phyloP scores from a whole-genome alignment of 2,797 vertebrate species.

The Eulemur mongoz region DNA sequence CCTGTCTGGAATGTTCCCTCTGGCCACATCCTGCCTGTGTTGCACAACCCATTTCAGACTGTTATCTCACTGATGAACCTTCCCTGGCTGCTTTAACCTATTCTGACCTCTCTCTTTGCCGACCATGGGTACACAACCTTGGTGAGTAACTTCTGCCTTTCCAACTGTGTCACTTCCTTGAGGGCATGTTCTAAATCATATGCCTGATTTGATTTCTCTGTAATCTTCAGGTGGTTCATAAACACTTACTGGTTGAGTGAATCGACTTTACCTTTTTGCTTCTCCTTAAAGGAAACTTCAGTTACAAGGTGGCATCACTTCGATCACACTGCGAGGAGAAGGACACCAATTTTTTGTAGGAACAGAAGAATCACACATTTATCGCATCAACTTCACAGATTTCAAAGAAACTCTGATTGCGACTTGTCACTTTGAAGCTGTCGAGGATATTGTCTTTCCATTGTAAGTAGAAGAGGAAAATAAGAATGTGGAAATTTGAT shows the following conservation, averaged over 20 bases:
- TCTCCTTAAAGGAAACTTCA: slow-evolving; percentile 86
- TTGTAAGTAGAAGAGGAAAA: slow-evolving; percentile 86
- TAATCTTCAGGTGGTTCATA: background rate
- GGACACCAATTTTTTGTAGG: slow-evolving; percentile 91
- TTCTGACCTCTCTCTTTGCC: background rate
- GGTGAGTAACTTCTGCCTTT: background rate
- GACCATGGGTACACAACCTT: background rate
- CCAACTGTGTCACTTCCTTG: background rate
- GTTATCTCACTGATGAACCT: background rate
- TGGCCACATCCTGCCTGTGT: background rate
- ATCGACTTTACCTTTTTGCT: slow-evolving; percentile 16
- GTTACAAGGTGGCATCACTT: slow-evolving; percentile 91
- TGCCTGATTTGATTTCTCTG: background rate
- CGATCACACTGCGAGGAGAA: slow-evolving; percentile 88
- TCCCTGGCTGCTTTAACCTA: background rate
- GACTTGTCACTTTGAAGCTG: slow-evolving; percentile 88
- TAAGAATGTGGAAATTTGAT: background rate
- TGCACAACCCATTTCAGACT: background rate
- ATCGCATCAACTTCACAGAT: slow-evolving; percentile 84
- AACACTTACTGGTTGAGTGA: background rate
- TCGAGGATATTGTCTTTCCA: slow-evolving; percentile 89
- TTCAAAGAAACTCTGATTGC: slow-evolving; percentile 90
- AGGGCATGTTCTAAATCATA: background rate
- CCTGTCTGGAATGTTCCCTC: background rate
- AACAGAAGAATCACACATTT: slow-evolving; percentile 90